Conservation (phyloP, 2,888 invertebrate genomes). For the Aphidius colemani region DNA sequence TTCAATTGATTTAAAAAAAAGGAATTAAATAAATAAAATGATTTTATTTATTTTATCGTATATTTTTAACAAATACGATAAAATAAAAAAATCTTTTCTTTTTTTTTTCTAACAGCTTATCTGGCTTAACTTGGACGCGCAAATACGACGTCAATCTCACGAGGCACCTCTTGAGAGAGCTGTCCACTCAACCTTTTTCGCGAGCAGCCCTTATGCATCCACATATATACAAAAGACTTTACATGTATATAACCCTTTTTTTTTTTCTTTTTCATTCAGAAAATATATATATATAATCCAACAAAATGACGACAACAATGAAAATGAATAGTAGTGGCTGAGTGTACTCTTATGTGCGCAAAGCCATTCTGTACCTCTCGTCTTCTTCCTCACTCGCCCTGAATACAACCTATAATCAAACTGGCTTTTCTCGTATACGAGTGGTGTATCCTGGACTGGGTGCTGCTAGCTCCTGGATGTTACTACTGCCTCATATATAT, state of each 20-base stretch:
- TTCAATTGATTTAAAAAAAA: no score
- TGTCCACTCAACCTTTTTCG: background rate
- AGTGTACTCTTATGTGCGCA: slow-evolving; percentile 7
- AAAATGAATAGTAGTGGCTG: slow-evolving; percentile 20
- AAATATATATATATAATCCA: background rate
- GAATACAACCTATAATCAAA: slow-evolving; percentile 17
- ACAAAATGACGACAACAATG: slow-evolving; percentile 18
- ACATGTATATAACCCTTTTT: no score
- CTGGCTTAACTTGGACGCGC: no score
- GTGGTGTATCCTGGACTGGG: background rate
- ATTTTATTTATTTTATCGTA: no score
- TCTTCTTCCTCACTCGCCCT: no score
- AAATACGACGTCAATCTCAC: no score
- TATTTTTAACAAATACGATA: no score
- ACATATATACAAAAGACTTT: background rate
- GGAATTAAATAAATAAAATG: no score
- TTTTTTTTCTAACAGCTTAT: no score
- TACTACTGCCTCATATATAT: background rate
- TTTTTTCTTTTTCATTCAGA: background rate
- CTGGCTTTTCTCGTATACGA: slow-evolving; percentile 22
- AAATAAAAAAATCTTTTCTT: no score
- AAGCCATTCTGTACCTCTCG: background rate
- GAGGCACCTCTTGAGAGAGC: no score
- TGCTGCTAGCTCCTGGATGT: background rate
- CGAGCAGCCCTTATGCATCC: background rate